Conservation (phyloP, 2,113 vertebrate genomes). For the Lagenorhynchus albirostris region DNA sequence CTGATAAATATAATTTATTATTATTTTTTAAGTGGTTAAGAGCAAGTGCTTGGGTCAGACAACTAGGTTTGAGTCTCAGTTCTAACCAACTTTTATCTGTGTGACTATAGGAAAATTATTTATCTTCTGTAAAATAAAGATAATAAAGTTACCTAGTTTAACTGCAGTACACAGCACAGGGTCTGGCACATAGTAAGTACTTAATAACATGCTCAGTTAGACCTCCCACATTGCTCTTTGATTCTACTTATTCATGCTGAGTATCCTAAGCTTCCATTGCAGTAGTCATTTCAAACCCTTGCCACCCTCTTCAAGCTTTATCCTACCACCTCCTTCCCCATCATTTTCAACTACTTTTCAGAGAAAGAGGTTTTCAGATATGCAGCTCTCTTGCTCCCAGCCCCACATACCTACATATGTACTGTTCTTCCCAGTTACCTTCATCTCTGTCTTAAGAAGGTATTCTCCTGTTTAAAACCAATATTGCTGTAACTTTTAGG, state of each 20-base stretch:
- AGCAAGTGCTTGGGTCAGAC: neutral
- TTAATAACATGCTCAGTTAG: neutral
- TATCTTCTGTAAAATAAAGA: slow-evolving; percentile 24
- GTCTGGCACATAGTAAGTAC: neutral
- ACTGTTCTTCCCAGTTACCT: neutral
- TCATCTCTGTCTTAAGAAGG: neutral
- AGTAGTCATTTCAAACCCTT: neutral
- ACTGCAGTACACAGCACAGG: neutral
- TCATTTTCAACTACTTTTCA: neutral
- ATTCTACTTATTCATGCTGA: neutral
- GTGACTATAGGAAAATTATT: neutral
- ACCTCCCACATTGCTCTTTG: neutral
- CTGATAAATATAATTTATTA: neutral
- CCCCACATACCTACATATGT: neutral
- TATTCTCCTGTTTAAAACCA: neutral
- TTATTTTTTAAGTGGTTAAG: neutral
- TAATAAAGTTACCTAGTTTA: neutral
- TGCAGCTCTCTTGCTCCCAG: neutral
- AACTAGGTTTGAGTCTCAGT: neutral
- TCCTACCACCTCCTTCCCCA: neutral
- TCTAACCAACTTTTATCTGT: neutral
- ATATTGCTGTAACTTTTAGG: neutral
- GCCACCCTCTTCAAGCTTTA: neutral
- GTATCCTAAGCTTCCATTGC: neutral
- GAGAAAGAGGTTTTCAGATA: neutral